Base-by-base conservation (phyloP, 35 echinoderm and acorn worm genomes). In the Apostichopus japonicus region DNA sequence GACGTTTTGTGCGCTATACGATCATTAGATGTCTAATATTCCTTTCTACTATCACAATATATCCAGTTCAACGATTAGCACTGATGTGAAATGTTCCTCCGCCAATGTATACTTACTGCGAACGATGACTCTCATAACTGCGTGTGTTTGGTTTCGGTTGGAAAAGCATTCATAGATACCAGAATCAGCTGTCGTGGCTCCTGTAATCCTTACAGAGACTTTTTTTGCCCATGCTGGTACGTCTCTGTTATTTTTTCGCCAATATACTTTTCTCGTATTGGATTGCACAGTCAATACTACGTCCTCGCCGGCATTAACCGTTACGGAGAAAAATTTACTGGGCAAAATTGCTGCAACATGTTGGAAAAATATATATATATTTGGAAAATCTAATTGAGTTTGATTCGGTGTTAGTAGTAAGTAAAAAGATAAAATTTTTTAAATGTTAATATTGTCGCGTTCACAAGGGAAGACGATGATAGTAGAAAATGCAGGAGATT, bases 91-190 rank as follows among this genome's bases (percentile, higher is more conserved):
- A 27, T 27, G 25, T 0, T 6, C 56, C 6, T 58, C 3, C 10
- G 56, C 56, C 10, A 58, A 8, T 58, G 56, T 11, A 22, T 73
- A 73, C 79, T 54, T 14, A 83, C 79, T 56, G 13, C 79, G 51
- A 9, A 83, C 79, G 6, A 83, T 83, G 16, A 83, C 16, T 14
- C 79, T 83, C 79, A 83, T 83, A 11, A 83, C 52, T 27, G 79
- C 79, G 21, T 83, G 79, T 83, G 79, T 2, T 55, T 83, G 6
- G 10, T 56, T 83, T 11, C 25, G 79, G 15, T 17, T 5, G 51
- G 9, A 19, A 55, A 55, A 83, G 53, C 80, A 83, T 83, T 83
- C 80, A 22, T 83, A 83, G 16, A 83, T 15, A 6, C 80, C 80
- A n/a, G 51, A 5, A 55, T 83, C 80, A 19, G 6, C 17, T 4